Evolutionary conservation across 2,113 vertebrate genomes (phyloP).

Genomic region (Coreoperca whiteheadi): DNA sequence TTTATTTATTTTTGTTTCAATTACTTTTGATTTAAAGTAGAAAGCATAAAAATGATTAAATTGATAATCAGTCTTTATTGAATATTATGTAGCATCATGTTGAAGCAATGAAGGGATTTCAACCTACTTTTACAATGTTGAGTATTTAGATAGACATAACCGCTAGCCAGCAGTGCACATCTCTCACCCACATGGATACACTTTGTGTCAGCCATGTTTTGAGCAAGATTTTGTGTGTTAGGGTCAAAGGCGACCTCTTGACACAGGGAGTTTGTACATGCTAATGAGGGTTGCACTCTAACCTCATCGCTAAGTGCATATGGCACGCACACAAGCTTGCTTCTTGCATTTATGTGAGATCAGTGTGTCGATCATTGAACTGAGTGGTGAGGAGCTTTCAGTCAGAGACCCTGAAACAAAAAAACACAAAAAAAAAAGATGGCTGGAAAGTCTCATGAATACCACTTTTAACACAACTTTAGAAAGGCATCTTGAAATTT

Average conservation of each 20-base stretch:
- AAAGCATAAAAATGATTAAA: not conserved
- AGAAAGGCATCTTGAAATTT: not conserved
- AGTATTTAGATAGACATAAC: not conserved
- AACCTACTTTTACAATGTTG: not conserved
- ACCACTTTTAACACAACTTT: not conserved
- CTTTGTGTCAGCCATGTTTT: slow-evolving; percentile 70
- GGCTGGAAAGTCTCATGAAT: not conserved
- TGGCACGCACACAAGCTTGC: slow-evolving; percentile 55
- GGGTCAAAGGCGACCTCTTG: slow-evolving; percentile 82
- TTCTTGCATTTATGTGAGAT: slow-evolving; percentile 63
- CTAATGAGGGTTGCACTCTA: slow-evolving; percentile 80
- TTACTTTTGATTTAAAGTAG: not conserved
- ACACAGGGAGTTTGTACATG: slow-evolving; percentile 79
- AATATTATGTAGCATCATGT: not conserved
- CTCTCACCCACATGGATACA: slow-evolving; percentile 54
- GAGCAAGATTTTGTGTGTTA: slow-evolving; percentile 66
- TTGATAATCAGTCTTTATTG: not conserved
- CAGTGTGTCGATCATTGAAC: slow-evolving; percentile 59
- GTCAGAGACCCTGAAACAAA: slow-evolving; percentile 33
- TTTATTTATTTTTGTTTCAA: not conserved
- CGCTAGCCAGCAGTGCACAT: slow-evolving; percentile 25
- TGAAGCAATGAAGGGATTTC: not conserved
- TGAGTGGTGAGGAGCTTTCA: slow-evolving; percentile 39
- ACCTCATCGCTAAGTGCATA: slow-evolving; percentile 75
- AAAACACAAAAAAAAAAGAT: not conserved